Conservation (phyloP, 37 sponge, comb jelly and placozoan species). For the Spongilla lacustris region DNA sequence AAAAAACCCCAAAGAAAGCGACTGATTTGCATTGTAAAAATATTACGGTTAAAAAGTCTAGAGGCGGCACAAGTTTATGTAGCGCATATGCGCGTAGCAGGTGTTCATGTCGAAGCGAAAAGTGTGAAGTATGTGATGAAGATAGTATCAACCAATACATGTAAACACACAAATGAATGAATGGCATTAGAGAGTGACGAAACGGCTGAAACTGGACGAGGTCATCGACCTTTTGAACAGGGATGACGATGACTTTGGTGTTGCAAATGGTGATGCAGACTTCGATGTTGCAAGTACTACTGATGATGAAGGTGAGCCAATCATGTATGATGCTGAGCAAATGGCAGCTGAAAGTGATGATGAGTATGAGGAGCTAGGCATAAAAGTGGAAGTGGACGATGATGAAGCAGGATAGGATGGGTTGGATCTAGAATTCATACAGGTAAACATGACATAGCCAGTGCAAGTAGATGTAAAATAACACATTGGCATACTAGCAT, state of each 20-base stretch:
- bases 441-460: background rate
- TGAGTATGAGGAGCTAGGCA: background rate
- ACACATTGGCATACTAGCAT: background rate
- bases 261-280: background rate
- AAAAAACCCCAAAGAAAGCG: background rate
- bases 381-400: background rate
- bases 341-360: background rate
- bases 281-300: background rate
- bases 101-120: background rate
- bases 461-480: background rate
- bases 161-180: background rate
- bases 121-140: background rate
- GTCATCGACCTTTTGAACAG: background rate
- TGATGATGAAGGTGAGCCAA: background rate
- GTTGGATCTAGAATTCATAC: background rate
- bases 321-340: background rate
- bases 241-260: background rate
- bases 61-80: background rate
- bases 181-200: background rate
- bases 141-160: background rate
- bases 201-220: background rate
- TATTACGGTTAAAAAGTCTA: background rate
- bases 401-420: background rate
- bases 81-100: background rate
- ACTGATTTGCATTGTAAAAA: background rate